Evolutionary conservation across 1,140 invertebrate genomes (phyloP).

Genomic region (Solen grandis): DNA sequence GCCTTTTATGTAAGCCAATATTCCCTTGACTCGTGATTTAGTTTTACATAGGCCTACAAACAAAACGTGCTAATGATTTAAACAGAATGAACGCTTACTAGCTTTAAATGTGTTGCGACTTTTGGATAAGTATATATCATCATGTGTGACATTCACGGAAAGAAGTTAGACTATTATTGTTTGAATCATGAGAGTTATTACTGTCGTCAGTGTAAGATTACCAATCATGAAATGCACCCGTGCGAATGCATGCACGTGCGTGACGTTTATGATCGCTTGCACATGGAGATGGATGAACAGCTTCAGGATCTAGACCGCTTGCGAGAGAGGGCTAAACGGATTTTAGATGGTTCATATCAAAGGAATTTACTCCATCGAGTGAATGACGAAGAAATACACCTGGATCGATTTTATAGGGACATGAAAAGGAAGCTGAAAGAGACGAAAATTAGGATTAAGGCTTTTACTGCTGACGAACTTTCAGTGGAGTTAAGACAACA

Average conservation of each 20-base stretch:
- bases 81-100: too few relatives aligned
- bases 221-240: conserved; percentile 25
- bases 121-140: too few relatives aligned
- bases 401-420: conserved; percentile 35
- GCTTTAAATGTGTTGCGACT: too few relatives aligned
- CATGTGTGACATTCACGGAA: conserved; percentile 46
- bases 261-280: conserved; percentile 37
- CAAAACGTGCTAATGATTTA: too few relatives aligned
- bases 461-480: conserved; percentile 47
- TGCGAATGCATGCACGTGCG: conserved; percentile 41
- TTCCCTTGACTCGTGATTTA: too few relatives aligned
- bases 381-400: conserved; percentile 36
- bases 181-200: conserved; percentile 31
- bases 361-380: conserved; percentile 24
- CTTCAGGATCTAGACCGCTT: conserved; percentile 29
- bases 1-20: too few relatives aligned
- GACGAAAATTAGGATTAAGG: conserved; percentile 31
- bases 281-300: conserved; percentile 32
- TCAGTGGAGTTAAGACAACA: conserved; percentile 28
- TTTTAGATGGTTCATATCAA: conserved; percentile 42
- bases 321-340: conserved; percentile 1
- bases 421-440: conserved; percentile 44
- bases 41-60: too few relatives aligned
- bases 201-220: conserved; percentile 19
- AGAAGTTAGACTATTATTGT: conserved; percentile 45